Evolutionary conservation across 2,797 vertebrate species (phyloP).

Genomic region (Lithobates sylvaticus): DNA sequence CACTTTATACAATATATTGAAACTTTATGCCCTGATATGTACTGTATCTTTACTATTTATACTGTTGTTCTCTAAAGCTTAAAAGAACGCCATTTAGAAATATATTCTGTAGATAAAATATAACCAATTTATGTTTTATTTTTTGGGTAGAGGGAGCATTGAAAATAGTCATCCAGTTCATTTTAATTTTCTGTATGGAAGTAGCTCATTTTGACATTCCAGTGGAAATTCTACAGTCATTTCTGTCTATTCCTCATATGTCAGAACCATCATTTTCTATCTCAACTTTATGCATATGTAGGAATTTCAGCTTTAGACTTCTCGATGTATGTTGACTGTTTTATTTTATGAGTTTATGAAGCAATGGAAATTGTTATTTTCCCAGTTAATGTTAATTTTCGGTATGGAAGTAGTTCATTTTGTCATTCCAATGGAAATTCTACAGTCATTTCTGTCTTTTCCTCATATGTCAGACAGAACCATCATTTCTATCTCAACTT

Average conservation of each 20-base stretch:
- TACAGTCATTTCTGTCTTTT: conserved; percentile 51
- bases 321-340: neutral
- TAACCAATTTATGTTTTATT: conserved; percentile 12
- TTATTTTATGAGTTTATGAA: conserved; percentile 43
- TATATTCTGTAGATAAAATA: too few relatives aligned
- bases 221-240: conserved; percentile 49
- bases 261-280: conserved; percentile 67
- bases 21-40: neutral
- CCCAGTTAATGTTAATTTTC: conserved; percentile 36
- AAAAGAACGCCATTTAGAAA: neutral
- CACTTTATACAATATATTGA: neutral
- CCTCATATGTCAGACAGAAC: conserved; percentile 57
- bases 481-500: conserved; percentile 73
- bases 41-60: neutral
- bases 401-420: conserved; percentile 37
- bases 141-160: conserved; percentile 7
- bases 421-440: conserved; percentile 44
- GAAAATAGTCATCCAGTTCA: conserved; percentile 12
- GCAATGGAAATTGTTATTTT: conserved; percentile 28
- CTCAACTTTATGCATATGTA: conserved; percentile 74
- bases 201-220: conserved; percentile 33
- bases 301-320: neutral
- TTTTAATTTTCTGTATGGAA: conserved; percentile 41
- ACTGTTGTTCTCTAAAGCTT: neutral
- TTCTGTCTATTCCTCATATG: conserved; percentile 50